These are phyloP conservation scores for Aelia acuminata DNA, from an alignment of 2,888 invertebrate species.

Conservation along the genomic window DNA sequence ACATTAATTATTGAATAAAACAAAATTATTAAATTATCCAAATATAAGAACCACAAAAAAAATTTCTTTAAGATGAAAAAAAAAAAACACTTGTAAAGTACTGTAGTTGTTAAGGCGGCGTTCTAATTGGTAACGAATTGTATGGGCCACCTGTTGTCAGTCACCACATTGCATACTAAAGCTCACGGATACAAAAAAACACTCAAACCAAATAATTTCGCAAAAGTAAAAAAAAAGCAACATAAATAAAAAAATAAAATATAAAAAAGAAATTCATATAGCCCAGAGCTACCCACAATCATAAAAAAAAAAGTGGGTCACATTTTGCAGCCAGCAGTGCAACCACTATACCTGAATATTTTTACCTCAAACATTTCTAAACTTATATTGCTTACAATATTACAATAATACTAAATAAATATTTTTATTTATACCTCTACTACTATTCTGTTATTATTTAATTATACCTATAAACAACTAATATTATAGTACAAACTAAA, in stretches of 20 bases:
- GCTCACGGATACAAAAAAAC: background rate
- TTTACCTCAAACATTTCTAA: background rate
- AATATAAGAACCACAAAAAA: background rate
- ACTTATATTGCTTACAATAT: background rate
- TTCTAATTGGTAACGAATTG: background rate
- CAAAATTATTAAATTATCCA: no score
- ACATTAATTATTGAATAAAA: no score
- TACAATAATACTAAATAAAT: background rate
- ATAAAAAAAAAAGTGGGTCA: constrained; percentile 10
- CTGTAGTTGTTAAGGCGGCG: background rate
- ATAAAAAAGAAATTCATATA: background rate
- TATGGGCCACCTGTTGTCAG: constrained; percentile 25
- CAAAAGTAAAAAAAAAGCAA: background rate
- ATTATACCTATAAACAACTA: background rate
- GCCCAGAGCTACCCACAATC: background rate
- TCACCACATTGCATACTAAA: background rate
- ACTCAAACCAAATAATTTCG: background rate
- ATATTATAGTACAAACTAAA: no score
- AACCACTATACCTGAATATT: background rate
- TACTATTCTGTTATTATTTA: background rate
- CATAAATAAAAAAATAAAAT: background rate
- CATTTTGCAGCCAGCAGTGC: background rate
- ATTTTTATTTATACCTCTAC: background rate
- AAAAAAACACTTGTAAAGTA: background rate
- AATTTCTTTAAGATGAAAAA: background rate